Evolutionary conservation across 1,140 invertebrate genomes (phyloP), one percentile per base, ranked within the genome.

Genomic region (Pollicipes pollicipes): DNA sequence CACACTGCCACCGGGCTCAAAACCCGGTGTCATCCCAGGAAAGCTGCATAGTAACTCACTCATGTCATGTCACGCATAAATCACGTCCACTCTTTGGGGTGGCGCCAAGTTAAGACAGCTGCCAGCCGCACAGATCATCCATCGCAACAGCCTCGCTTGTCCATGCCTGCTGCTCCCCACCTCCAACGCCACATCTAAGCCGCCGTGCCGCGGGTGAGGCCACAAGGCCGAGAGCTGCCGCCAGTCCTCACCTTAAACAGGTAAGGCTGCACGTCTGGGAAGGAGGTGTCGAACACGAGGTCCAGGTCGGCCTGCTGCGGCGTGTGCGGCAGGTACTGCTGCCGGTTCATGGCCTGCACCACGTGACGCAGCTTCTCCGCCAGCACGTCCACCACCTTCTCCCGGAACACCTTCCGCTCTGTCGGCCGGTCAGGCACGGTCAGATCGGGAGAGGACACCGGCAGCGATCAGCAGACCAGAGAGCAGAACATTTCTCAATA

Each of bases 271-370:
- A 96, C 88, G 80, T 98, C 95, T 2, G 85, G 80, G 80, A 89
- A 96, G 21, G 87, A 86, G 2, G 93, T 96, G 79, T 98, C 95
- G 79, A 97, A 98, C 71, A 97, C 89, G 68, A 93, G 83, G 81
- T 96, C 93, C 67, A 97, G 82, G 78, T 97, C 93, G 17, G 88
- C 88, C 77, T 92, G 88, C 77, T 87, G 90, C 68, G 95, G 95
- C 85, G 95, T 94, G 81, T 95, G 95, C 3, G 95, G 95, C 58
- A 97, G 85, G 81, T 95, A 97, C 76, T 97, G 92, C 79, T 95
- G 90, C 64, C 90, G 84, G 79, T 97, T 97, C 86, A 98, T 95
- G 4, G 93, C 87, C 79, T 97, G 92, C 0, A 93, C 91, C 76
- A 98, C 93, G 76, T 92, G 90, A 37, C 96, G 82, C 28, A 98